Base-by-base conservation (phyloP, 2,888 invertebrate species). In the Amblyjoppa fuscipennis region DNA sequence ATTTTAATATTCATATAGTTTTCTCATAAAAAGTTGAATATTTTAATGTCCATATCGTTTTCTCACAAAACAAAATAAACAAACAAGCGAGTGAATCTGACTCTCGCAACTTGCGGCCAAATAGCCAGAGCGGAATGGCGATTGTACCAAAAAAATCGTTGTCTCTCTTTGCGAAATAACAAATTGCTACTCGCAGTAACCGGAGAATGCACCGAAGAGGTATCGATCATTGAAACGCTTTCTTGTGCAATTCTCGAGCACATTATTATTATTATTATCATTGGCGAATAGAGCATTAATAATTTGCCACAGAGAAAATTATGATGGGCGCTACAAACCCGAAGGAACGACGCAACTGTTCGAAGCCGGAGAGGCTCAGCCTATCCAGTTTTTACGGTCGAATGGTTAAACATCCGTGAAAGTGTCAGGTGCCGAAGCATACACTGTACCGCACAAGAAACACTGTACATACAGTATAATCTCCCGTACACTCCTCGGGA, bases 381-480 rank as follows among this genome's bases (percentile, higher is more conserved):
- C 73, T 74, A 56, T 71, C 64, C 64, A 45, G 53, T 75, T 61
- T 82, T 82, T 83, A 82, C 79, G 38, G 41, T 68, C 82, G 82
- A 64, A 82, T 85, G 82, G 82, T 82, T 75, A 79, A 82, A 83
- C 75, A 85, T 79, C 85, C 79, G 85, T 85, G 85, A 85, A 85
- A 85, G 85, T 82, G 82, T 82, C 82, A 85, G 82, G 79, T 82
- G 85, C 53, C 49, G 49, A 25, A 66, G 13, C 51, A 34, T 20
- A 51, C 31, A n/a, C 66, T 51, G 38, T 64, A 34, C 38, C 16
- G 68, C 41, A 68, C 61, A 49, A 20, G 16, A 70, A 70, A 70
- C 16, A 77, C 45, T 38, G 16, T 61, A 13, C 11, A 38, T 78
- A 61, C 31, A 2, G 13, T 25, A 20, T 70, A 38, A 49, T 45